Evolutionary conservation across 2,888 invertebrate genomes (phyloP), one percentile per base, ranked within the genome.

Genomic region (Apodemia zela): DNA sequence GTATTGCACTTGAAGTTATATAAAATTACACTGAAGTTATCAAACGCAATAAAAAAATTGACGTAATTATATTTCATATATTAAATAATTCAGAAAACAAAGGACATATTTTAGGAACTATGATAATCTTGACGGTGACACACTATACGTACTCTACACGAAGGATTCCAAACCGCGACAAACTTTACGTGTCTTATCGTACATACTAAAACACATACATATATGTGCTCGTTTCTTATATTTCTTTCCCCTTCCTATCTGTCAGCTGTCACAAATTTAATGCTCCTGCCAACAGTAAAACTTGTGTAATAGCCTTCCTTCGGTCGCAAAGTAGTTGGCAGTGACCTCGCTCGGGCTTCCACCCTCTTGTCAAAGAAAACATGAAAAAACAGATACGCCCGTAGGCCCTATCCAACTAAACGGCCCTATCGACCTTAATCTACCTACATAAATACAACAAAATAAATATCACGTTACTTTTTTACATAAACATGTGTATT

Each of bases 291-390:
- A 63, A 65, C 62, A 65, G 65, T 67, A 66, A 67, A 66, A 67
- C 66, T 66, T 51, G 62, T 63, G 63, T 65, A 63, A 67, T 71
- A 74, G 71, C 74, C 75, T 79, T 69, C 75, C 75, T 77, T 76
- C 73, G 76, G 75, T 65, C 69, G 67, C 69, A 60, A 65, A 73
- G 73, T 68, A 63, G 72, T 76, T 71, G 78, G 69, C 73, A 77
- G 68, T 75, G 77, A 76, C 79, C 78, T 77, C 76, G 69, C 66
- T 51, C 66, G 69, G 64, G 65, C 68, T 70, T 67, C 69, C 73
- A 69, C 72, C 71, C 71, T 68, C 62, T 60, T 58, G 61, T 63
- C 69, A 69, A 60, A 66, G 69, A 70, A n/a, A 18, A 61, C 38
- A 47, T 58, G 33, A 59, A 33, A 33, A 63, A 18, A 18, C 54